Percentiles rank a stretch among this genome's conserved stretches.
These are phyloP conservation scores for Himalopsyche kuldschensis DNA, from an alignment of 2,888 invertebrate species.

Conservation along the genomic window DNA sequence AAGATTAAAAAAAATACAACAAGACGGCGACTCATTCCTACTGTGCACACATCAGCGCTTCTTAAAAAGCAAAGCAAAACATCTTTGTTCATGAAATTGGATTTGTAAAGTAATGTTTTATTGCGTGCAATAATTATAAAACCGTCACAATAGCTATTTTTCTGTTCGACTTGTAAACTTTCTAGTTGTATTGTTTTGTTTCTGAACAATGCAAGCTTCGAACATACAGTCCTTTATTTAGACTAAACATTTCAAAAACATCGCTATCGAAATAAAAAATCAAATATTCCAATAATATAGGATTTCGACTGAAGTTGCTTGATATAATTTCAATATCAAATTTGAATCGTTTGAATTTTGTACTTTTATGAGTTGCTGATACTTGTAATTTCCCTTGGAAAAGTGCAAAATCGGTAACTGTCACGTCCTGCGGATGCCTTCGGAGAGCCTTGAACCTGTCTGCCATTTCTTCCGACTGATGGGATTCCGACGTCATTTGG, in stretches of 20 bases:
- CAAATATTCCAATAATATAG: not conserved
- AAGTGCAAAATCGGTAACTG: too few species aligned
- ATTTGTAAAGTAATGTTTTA: slow-evolving; percentile 20
- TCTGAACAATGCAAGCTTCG: not conserved
- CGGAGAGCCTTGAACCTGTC: too few species aligned
- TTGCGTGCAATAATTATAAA: slow-evolving; percentile 36
- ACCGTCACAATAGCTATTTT: slow-evolving; percentile 6
- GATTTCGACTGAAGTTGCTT: too few species aligned
- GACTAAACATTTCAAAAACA: not conserved
- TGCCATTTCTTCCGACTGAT: too few species aligned
- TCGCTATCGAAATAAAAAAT: not conserved
- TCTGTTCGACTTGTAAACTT: slow-evolving; percentile 18
- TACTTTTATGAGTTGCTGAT: too few species aligned
- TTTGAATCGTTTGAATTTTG: too few species aligned
- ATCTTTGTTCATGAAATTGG: slow-evolving; percentile 7
- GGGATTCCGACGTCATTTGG: too few species aligned
- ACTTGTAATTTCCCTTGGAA: too few species aligned
- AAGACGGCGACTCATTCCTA: not conserved
- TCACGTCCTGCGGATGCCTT: too few species aligned
- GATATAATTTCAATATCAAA: too few species aligned
- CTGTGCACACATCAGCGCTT: slow-evolving; percentile 23
- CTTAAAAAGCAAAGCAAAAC: slow-evolving; percentile 14
- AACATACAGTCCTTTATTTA: not conserved
- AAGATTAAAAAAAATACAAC: not conserved
- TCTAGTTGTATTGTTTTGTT: slow-evolving; percentile 23